A percentile compares a stretch with the other conserved stretches of the same genome.
These are phyloP conservation scores for Agriopis aurantiaria DNA, from an alignment of 2,888 invertebrate genomes.

Conservation along the genomic window DNA sequence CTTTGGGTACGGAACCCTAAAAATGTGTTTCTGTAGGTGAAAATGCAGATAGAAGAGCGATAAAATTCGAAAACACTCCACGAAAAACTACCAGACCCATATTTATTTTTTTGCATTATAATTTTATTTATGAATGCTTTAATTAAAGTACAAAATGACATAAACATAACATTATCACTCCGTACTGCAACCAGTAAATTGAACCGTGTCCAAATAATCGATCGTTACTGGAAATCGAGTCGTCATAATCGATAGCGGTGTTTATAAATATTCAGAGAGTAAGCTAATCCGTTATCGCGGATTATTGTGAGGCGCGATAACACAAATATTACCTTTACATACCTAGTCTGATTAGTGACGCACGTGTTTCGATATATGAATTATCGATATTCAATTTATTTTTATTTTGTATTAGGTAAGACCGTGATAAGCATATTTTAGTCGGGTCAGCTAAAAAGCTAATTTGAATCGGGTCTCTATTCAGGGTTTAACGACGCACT, in stretches of 20 bases:
- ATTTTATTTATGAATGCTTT: background rate
- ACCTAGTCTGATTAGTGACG: constrained; percentile 45
- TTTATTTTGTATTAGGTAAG: constrained; percentile 1
- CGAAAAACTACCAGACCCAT: too few relatives aligned
- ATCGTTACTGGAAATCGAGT: constrained; percentile 62
- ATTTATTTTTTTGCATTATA: background rate
- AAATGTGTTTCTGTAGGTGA: too few relatives aligned
- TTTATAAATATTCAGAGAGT: constrained; percentile 78
- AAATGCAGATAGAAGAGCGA: too few relatives aligned
- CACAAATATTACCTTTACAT: constrained; percentile 60
- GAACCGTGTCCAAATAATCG: constrained; percentile 61
- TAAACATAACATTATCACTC: constrained; percentile 9
- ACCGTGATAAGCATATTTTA: background rate
- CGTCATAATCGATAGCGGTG: constrained; percentile 72
- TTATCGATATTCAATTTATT: background rate
- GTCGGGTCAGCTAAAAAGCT: background rate
- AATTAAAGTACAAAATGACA: constrained; percentile 6
- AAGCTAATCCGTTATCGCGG: constrained; percentile 84
- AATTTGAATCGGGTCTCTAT: background rate
- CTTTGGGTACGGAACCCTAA: too few relatives aligned
- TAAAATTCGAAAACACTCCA: too few relatives aligned
- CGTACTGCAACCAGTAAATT: constrained; percentile 38
- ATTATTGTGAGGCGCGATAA: constrained; percentile 81
- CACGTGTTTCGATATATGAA: constrained; percentile 35
- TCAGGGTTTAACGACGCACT: too few relatives aligned